Conservation (phyloP, 2,113 vertebrate genomes). For the Lophotis ruficrista region DNA sequence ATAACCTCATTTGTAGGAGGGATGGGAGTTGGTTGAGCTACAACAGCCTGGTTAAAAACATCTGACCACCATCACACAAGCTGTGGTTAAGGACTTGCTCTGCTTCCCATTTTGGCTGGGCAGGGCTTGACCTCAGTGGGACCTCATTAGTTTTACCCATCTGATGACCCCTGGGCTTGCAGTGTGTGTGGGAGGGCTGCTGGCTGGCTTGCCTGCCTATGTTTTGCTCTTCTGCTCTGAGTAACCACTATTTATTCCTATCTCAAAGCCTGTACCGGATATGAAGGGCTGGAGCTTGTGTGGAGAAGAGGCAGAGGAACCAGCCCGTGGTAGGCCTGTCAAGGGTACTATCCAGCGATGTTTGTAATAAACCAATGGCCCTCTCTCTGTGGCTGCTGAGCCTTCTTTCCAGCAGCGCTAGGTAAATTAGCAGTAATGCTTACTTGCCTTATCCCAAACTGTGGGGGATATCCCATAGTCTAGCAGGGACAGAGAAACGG, state of each 20-base stretch:
- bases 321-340: background rate
- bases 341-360: accelerated
- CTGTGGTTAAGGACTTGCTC: background rate
- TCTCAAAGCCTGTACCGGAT: accelerated
- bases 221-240: background rate
- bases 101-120: background rate
- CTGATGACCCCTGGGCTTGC: background rate
- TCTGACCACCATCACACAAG: background rate
- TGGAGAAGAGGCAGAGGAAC: background rate
- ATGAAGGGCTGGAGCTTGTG: background rate
- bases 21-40: background rate
- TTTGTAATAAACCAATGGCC: background rate
- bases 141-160: background rate
- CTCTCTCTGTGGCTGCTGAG: background rate
- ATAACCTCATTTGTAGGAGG: background rate
- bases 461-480: background rate
- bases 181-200: background rate
- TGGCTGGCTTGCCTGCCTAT: background rate
- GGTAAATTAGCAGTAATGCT: background rate
- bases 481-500: background rate
- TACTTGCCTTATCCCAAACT: background rate
- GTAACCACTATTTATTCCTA: background rate
- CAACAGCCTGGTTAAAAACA: background rate
- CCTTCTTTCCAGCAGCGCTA: background rate
- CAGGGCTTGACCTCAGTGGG: background rate